Base-by-base conservation (phyloP, 2,113 vertebrate genomes). In the Gymnarchus niloticus region DNA sequence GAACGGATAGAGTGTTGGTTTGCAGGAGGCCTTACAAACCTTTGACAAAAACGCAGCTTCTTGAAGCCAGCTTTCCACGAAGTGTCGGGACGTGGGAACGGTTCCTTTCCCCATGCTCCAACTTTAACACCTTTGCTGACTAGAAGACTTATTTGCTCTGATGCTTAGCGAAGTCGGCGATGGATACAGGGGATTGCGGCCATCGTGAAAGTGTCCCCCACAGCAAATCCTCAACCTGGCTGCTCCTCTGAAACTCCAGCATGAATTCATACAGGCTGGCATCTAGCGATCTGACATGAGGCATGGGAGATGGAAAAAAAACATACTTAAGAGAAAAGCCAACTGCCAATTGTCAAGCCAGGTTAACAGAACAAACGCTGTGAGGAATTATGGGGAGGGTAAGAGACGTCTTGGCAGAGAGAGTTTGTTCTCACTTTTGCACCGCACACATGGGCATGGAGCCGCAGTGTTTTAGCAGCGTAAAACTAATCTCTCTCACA, bases 401-500 rank as follows among this genome's bases (percentile, higher is more conserved):
- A 21, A 51, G 46, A 33, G 83, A 12, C 76, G 49, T 54, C 81
- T 86, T 86, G 59, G 59, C 81, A 83, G 51, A 33, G 51, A 33
- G 41, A 83, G 49, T 5, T 28, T 9, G 21, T 54, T n/a, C 81
- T 61, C 23, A 37, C 19, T 19, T 83, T 54, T 28, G 8, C 7
- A 19, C 19, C 17, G 52, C 25, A n/a, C 44, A 2, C 1, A 48
- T 73, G 83, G 83, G 61, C n/a, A 25, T 52, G 61, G 48, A 52
- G 25, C 46, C 14, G 19, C 49, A 25, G 48, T 69, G 48, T 61
- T 86, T 69, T 73, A 65, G 57, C 65, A 69, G 19, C 37, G 85
- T 86, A 87, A 83, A 84, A 87, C 61, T 83, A 84, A 87, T 87
- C 82, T 73, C 81, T 84, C 69, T 87, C 82, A 83, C 44, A 52